Evolutionary conservation across 2,113 vertebrate genomes (phyloP), one percentile per base, ranked within the genome.

Genomic region (Daboia siamensis): DNA sequence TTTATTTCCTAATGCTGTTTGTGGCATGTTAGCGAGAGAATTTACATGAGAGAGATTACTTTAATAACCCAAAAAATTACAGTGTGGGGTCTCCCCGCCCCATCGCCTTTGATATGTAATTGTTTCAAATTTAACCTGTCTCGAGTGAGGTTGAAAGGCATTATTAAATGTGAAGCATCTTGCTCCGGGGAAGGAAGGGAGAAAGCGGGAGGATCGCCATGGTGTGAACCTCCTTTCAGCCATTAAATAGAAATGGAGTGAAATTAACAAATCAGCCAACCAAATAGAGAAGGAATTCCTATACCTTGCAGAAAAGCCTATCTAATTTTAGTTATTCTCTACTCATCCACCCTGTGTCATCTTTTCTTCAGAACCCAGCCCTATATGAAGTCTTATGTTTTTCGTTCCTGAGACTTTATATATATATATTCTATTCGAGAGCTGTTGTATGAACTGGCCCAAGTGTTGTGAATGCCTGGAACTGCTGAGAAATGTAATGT

Each of bases 51-150:
- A 98, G 98, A 98, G 97, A 98, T 98, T 98, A 98, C 97, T 98
- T 98, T 98, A 98, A 98, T 98, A 98, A 97, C 96, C 96, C 97
- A 98, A 98, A 92, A 98, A 98, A 98, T 98, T 98, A 98, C 97
- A 97, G 97, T 95, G 96, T 95, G 95, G 94, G 95, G 97, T 98
- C 97, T 96, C 96, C 96, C 96, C 95, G 2, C 96, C 96, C 96
- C 96, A 97, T 97, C 95, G 97, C 97, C 97, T 97, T 97, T 97
- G 97, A 97, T 97, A 96, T 97, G 97, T 98, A 98, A 98, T 98
- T 98, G 98, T 98, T 98, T 98, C 97, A 97, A 97, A 98, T 98
- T 97, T 97, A 97, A 97, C 97, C 97, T 98, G 97, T 98, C 97
- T 98, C 95, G 95, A 96, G 94, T 96, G 97, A 97, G 97, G 96